Conservation (phyloP, 2,113 vertebrate species). For the Cygnus atratus region DNA sequence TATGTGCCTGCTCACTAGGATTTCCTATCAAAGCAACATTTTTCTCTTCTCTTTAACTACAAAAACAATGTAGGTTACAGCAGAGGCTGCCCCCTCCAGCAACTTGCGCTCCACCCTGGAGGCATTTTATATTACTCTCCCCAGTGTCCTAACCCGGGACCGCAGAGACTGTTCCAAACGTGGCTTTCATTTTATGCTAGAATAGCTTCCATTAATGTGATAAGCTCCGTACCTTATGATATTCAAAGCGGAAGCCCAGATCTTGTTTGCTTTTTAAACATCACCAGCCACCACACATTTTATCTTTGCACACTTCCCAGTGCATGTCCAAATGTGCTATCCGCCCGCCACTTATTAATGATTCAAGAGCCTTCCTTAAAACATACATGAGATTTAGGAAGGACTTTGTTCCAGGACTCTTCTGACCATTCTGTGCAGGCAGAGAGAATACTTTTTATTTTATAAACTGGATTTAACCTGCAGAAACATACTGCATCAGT, state of each 20-base stretch:
- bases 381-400: slow-evolving; percentile 34
- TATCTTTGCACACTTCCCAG: background rate
- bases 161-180: slow-evolving; percentile 29
- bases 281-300: background rate
- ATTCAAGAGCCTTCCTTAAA: slow-evolving; percentile 48
- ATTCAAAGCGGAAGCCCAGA: background rate
- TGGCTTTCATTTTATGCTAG: slow-evolving; percentile 31
- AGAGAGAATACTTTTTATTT: slow-evolving; percentile 38
- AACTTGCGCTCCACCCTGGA: slow-evolving; percentile 5
- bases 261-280: slow-evolving; percentile 28
- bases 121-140: slow-evolving; percentile 28
- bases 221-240: background rate
- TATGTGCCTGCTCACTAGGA: background rate
- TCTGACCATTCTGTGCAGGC: background rate
- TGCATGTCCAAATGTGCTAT: background rate
- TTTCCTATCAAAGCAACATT: background rate
- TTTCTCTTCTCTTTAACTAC: background rate
- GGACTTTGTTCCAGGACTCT: slow-evolving; percentile 35
- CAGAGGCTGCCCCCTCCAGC: background rate
- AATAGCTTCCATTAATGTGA: slow-evolving; percentile 16
- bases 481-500: slow-evolving; percentile 30
- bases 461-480: slow-evolving; percentile 48
- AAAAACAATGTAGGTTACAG: background rate
- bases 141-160: background rate
- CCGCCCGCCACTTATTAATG: background rate